phyloP scores from a whole-genome alignment of 2,888 invertebrate species.

The Folsomia candida region DNA sequence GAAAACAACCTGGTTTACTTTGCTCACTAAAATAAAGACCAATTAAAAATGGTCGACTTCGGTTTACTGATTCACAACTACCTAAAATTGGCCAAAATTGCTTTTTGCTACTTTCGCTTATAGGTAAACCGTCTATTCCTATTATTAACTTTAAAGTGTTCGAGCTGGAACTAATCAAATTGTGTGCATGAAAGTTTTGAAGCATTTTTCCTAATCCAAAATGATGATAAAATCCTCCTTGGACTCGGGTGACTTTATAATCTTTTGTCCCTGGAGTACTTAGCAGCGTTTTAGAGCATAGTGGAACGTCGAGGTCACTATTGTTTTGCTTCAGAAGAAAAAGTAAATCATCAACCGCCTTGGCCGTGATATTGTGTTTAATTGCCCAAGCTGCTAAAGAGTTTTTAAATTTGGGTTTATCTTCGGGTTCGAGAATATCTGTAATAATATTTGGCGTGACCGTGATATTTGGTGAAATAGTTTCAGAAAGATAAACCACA shows the following conservation, averaged over 20 bases:
- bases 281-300: constrained; percentile 20
- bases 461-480: no score
- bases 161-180: no score
- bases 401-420: no score
- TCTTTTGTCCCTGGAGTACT: constrained; percentile 20
- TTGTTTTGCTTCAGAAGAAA: neutral
- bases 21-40: no score
- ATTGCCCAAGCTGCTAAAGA: constrained; percentile 18
- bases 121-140: constrained; percentile 22
- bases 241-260: neutral
- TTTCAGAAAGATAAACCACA: no score
- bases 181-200: no score
- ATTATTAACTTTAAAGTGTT: constrained; percentile 3
- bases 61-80: no score
- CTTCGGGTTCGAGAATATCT: no score
- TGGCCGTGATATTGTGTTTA: constrained; percentile 25
- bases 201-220: constrained; percentile 20
- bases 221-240: constrained; percentile 22
- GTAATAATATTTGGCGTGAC: no score
- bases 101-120: constrained; percentile 16
- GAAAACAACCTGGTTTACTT: no score
- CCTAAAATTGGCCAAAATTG: constrained; percentile 29
- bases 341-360: constrained; percentile 18
- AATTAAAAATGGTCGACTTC: no score
- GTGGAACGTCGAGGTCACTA: neutral